Evolutionary conservation across 2,797 vertebrate genomes (phyloP), one percentile per base, ranked within the genome.

Genomic region (Girardinus metallicus): DNA sequence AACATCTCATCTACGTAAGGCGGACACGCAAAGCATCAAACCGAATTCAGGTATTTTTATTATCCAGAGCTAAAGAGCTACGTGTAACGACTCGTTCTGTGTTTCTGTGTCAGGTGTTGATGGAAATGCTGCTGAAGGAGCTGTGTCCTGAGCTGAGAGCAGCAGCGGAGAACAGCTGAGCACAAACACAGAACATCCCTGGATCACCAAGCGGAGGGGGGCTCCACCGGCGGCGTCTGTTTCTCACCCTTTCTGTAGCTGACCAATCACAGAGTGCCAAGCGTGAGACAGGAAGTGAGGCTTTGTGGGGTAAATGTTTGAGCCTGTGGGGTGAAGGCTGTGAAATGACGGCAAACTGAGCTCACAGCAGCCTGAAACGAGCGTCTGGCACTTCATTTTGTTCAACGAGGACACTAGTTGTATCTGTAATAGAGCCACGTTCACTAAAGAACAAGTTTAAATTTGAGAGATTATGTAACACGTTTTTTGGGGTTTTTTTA

Each of bases 1-100:
- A 98, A 91, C 98, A 99, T 89, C 97, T 99, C 39, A 95, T 99
- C 82, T 99, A 99, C 70, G 99, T 99, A 95, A 98, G 98, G 95
- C 87, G 51, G 13, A 53, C n/a, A 10, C 13, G n/a, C 5, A 9
- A 6, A 31, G 41, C 51, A 0, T 77, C 29, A 39, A 77, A 76
- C 23, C 34, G 11, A 21, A 6, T 53, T 4, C 1, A 18, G 66
- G n/a, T 46, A 23, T 9, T 55, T 76, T 12, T 12, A 11, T 66
- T 39, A 39, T 66, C 9, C 6, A 36, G 16, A 39, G 34, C 62
- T 21, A 10, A 10, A 41, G 8, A 6, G 5, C 5, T 11, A 49
- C 72, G 49, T 16, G 18, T 46, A 55, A 55, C 0, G 3, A 34
- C 36, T 49, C 41, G 16, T 16, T 82, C 78, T 86, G 80, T n/a